Evolutionary conservation across 1,140 invertebrate genomes (phyloP), one percentile per base, ranked within the genome.

Genomic region (Planococcus citri): DNA sequence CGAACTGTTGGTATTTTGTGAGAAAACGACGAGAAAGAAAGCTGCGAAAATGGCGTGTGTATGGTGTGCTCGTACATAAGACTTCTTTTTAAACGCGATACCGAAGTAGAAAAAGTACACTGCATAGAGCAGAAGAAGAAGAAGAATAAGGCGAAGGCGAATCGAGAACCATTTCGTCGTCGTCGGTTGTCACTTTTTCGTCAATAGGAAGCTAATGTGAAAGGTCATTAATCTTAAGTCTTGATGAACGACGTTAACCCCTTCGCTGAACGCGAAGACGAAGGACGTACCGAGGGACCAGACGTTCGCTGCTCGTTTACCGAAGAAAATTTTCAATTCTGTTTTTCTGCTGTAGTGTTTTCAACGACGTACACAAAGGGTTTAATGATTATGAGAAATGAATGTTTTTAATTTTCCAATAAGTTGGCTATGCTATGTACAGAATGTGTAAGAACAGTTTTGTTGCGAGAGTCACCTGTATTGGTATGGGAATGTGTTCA

Each of bases 161-260:
- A 51, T 51, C 41, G 41, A n/a, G n/a, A 51, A 51, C 12, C 41
- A 17, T 51, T 51, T 51, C 41, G 41, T 51, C 41, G 41, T 51
- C 41, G 41, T 51, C 6, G 41, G 41, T 51, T 51, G 41, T 51
- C 41, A 51, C 41, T 51, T 51, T 51, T 51, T 51, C 41, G 41
- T 51, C 41, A 51, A 51, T 51, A 51, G 41, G 41, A 51, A 51
- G 41, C 41, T 51, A 51, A 51, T 51, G 41, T 51, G 41, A 51
- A 51, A 51, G 41, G 41, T 51, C 41, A 51, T 51, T 51, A 51
- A 51, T 51, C 41, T 51, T 51, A 51, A 17, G 41, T 51, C 41
- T 51, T 51, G 41, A 51, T 51, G 41, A 51, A 51, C 41, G 41
- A 51, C 41, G 41, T 51, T 51, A 51, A 51, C 41, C 41, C 41